A percentile compares a stretch with the other conserved stretches of the same genome.
Conservation (phyloP, 1,140 invertebrate species). For the Eurosta solidaginis region DNA sequence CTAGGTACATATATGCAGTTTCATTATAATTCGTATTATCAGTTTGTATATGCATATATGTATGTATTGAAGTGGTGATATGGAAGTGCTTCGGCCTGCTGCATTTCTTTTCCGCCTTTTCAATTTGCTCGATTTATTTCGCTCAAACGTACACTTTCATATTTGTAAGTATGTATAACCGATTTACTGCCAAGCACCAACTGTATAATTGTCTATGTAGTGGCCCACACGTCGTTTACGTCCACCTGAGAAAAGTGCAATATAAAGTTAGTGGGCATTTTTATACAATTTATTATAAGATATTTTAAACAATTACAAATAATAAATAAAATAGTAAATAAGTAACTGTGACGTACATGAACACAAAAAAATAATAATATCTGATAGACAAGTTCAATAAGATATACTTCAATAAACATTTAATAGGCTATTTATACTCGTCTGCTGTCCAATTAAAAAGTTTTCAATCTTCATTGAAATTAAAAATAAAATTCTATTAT, state of each 20-base stretch:
- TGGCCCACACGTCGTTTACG: conserved; percentile 59
- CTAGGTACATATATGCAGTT: no score
- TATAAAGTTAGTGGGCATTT: conserved; percentile 29
- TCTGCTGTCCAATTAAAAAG: neutral
- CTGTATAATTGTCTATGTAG: conserved; percentile 56
- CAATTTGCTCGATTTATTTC: neutral
- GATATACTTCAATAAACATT: neutral
- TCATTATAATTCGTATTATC: neutral
- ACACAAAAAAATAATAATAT: no score
- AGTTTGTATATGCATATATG: neutral
- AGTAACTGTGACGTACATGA: conserved; percentile 4
- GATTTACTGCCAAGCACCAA: conserved; percentile 52
- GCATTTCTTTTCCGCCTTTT: neutral
- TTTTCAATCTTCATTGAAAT: no score
- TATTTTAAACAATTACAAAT: no score
- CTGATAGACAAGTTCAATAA: neutral
- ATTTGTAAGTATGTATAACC: neutral
- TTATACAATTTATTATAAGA: neutral
- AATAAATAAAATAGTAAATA: neutral
- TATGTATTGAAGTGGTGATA: neutral
- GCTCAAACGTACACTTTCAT: neutral
- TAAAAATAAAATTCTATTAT: no score
- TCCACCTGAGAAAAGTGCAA: conserved; percentile 48
- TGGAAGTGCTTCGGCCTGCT: neutral
- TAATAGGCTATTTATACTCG: neutral